A percentile compares a stretch with the other conserved stretches of the same genome.
Evolutionary conservation across 2,113 vertebrate genomes (phyloP).

Genomic region (Charadrius vociferus): DNA sequence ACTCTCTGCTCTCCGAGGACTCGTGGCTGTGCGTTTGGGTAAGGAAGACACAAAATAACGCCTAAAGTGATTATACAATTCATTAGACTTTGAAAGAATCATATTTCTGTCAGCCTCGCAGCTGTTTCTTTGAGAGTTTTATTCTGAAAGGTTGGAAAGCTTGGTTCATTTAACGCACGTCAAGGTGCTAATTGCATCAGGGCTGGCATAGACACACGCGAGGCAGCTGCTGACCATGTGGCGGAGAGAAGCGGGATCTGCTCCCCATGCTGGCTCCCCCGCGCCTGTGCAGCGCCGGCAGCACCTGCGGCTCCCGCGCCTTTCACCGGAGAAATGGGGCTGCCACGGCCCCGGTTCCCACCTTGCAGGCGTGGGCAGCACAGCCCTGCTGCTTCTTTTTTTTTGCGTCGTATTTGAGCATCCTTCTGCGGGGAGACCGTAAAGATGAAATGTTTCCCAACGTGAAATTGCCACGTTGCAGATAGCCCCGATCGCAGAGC

Average conservation of each 20-base stretch:
- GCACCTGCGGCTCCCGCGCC: neutral
- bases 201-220: neutral
- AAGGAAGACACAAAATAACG: conserved; percentile 26
- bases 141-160: conserved; percentile 12
- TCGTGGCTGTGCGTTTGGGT: neutral
- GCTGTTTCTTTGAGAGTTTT: conserved; percentile 52
- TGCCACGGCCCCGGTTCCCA: neutral
- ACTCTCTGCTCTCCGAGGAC: neutral
- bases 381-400: no score
- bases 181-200: conserved; percentile 56
- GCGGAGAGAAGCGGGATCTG: neutral
- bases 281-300: fast-evolving
- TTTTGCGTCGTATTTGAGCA: neutral
- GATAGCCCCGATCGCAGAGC: neutral
- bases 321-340: neutral
- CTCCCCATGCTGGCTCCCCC: fast-evolving
- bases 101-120: conserved; percentile 49
- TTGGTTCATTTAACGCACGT: conserved; percentile 28
- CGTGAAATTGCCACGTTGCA: neutral
- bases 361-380: fast-evolving
- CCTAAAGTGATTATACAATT: conserved; percentile 45
- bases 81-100: conserved; percentile 49
- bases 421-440: neutral
- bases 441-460: neutral
- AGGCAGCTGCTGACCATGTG: conserved; percentile 48